Evolutionary conservation across 2,888 invertebrate species (phyloP).

Genomic region (Actias luna): DNA sequence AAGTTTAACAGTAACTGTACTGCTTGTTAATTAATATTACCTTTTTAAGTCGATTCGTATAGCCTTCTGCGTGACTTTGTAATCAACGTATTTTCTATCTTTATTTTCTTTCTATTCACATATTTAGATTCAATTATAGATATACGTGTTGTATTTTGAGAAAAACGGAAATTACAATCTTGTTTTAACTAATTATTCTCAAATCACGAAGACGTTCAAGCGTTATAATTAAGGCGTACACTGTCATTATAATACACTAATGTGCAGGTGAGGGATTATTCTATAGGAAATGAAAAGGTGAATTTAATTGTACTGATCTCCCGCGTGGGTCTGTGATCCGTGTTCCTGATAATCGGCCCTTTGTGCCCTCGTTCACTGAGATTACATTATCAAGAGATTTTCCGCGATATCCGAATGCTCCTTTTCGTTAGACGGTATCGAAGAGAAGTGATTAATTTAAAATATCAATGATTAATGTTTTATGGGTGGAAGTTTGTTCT

Average conservation of each 20-base stretch:
- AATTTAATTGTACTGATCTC: conserved; percentile 5
- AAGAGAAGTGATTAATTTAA: background rate
- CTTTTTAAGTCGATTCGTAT: no score
- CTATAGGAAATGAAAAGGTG: conserved; percentile 5
- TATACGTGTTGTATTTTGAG: no score
- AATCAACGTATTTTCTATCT: no score
- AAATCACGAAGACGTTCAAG: background rate
- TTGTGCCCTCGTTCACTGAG: conserved; percentile 6
- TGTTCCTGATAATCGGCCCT: conserved; percentile 11
- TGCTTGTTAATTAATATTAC: no score
- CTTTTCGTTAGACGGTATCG: background rate
- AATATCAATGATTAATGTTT: background rate
- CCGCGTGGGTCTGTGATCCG: conserved; percentile 8
- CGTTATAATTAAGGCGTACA: no score
- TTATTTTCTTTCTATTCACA: no score
- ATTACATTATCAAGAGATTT: conserved; percentile 9
- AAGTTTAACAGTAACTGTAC: no score
- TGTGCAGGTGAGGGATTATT: conserved; percentile 3
- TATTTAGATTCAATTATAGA: no score
- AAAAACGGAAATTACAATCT: background rate
- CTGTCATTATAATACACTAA: conserved; percentile 4
- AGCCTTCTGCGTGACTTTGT: no score
- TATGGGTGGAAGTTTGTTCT: conserved; percentile 2
- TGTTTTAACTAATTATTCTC: background rate
- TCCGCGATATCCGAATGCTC: background rate